Evolutionary conservation across 2,888 invertebrate genomes (phyloP), one percentile per base, ranked within the genome.

Genomic region (Beris morrisii): DNA sequence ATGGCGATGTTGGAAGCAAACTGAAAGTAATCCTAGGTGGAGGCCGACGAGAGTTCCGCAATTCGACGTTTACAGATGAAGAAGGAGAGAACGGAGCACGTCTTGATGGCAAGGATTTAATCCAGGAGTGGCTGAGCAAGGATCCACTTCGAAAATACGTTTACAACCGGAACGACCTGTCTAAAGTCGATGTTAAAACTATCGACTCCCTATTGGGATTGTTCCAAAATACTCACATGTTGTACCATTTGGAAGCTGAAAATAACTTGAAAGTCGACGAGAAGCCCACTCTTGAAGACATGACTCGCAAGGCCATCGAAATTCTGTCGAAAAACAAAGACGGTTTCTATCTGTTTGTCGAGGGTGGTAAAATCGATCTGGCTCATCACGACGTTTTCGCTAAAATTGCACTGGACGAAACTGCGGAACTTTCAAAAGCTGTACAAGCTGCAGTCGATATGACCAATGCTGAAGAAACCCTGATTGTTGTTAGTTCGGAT

Each of bases 401-500:
- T 1, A 75, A 76, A 50, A 71, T 76, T 46, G 78, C 81, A 0
- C 70, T 80, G 0, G 78, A 81, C 65, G 80, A 81, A 70, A 79
- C 80, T 2, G 83, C 90, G 0, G 91, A 92, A 75, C 85, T 94
- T 67, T 87, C 90, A 50, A 86, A 88, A 69, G 90, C 95, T 1
- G 84, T 92, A 7, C 78, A 85, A 71, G 82, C 82, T 9, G 89
- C 92, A 0, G 70, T 85, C 38, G 78, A 83, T 52, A 76, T 88
- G 77, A 87, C 89, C 0, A 81, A 83, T 69, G 78, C 79, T 0
- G 81, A 87, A 0, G 90, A 95, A 15, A 95, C 95, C 0, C 81
- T 95, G 30, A 84, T 93, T 9, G 84, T 95, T 2, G 93, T 92
- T 12, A 91, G 92, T 0, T 85, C 92, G 0, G 93, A 93, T 79